These are phyloP conservation scores for Drosophila orena DNA, from an alignment of 1,140 invertebrate genomes.

Conservation along the genomic window DNA sequence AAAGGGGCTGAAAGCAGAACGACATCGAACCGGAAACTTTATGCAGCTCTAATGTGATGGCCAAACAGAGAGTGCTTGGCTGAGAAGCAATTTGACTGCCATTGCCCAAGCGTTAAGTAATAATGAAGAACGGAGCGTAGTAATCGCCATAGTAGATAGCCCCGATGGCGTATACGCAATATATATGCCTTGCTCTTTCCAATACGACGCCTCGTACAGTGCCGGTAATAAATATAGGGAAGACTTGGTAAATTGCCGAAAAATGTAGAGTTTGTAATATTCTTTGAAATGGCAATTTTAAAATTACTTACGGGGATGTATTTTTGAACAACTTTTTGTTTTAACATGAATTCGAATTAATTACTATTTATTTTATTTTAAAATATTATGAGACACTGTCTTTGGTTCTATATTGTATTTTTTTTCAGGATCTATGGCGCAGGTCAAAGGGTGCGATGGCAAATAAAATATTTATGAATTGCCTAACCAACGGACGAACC, in stretches of 20 bases:
- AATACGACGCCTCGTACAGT: neutral
- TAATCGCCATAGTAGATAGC: slow-evolving; percentile 59
- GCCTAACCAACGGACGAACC: slow-evolving; percentile 46
- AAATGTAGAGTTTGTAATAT: no score
- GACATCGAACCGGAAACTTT: slow-evolving; percentile 63
- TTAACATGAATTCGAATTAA: no score
- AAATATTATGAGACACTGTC: no score
- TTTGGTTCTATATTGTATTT: neutral
- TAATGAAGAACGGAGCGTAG: slow-evolving; percentile 70
- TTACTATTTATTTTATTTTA: no score
- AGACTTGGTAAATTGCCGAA: no score
- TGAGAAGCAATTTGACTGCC: slow-evolving; percentile 78
- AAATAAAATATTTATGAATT: slow-evolving; percentile 84
- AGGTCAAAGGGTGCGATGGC: slow-evolving; percentile 64
- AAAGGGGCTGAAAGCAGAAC: slow-evolving; percentile 24
- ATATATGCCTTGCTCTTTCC: slow-evolving; percentile 23
- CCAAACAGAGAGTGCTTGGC: slow-evolving; percentile 46
- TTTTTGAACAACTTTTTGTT: no score
- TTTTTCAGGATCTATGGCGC: slow-evolving; percentile 34
- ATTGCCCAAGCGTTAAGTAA: slow-evolving; percentile 76
- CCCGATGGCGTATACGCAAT: slow-evolving; percentile 70
- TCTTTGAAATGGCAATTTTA: no score
- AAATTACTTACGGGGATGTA: no score
- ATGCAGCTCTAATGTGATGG: slow-evolving; percentile 68
- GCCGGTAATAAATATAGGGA: neutral